Evolutionary conservation across 2,888 invertebrate species (phyloP).

Genomic region (Dorcus parallelipipedus): DNA sequence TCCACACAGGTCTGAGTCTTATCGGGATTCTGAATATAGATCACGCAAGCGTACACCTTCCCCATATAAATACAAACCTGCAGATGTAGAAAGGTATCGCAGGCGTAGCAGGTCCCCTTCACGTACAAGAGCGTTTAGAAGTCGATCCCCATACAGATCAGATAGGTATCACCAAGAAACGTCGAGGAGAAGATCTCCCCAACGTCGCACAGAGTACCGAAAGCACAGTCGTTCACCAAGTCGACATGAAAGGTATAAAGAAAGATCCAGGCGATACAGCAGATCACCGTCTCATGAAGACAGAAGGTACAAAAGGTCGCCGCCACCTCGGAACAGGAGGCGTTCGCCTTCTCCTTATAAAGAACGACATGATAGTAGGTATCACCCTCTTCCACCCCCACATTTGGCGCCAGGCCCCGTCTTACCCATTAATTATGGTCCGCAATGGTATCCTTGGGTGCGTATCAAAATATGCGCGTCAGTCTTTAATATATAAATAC

Average conservation of each 20-base stretch:
- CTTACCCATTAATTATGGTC: neutral
- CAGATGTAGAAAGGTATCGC: neutral
- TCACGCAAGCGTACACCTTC: slow-evolving; percentile 4
- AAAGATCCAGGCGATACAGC: neutral
- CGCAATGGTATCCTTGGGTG: neutral
- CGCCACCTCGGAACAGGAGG: neutral
- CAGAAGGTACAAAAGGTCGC: slow-evolving; percentile 7
- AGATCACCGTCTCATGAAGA: slow-evolving; percentile 3
- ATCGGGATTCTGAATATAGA: slow-evolving; percentile 9
- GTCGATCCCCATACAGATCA: slow-evolving; percentile 3
- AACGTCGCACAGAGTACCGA: slow-evolving; percentile 3
- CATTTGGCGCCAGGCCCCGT: neutral
- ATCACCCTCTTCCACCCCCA: neutral
- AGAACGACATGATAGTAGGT: neutral
- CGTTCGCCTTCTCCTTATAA: neutral
- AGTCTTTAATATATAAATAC: neutral
- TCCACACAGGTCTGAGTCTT: slow-evolving; percentile 5
- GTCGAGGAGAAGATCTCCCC: slow-evolving; percentile 1
- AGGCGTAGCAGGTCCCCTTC: slow-evolving; percentile 5
- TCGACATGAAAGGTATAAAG: slow-evolving; percentile 5
- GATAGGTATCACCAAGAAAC: neutral
- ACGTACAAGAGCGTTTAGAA: neutral
- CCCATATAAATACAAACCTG: slow-evolving; percentile 2
- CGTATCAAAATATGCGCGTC: neutral
- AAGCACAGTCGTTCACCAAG: slow-evolving; percentile 11